phyloP scores from a whole-genome alignment of 1,140 invertebrate species.

The Acyrthosiphon pisum region DNA sequence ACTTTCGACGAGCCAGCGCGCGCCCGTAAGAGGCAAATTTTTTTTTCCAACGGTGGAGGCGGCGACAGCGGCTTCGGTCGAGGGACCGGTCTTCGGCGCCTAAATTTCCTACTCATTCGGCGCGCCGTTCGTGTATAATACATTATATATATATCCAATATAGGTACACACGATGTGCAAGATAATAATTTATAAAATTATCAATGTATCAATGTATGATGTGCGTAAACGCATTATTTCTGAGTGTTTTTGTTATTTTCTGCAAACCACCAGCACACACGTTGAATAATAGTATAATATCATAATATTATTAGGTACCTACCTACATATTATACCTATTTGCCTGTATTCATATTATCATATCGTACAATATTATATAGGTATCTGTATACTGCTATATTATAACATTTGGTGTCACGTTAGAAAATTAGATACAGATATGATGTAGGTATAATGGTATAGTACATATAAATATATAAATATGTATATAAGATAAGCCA shows the following conservation, averaged over 20 bases:
- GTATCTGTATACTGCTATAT: no score
- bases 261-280: background rate
- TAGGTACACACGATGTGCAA: background rate
- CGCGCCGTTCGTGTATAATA: background rate
- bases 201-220: background rate
- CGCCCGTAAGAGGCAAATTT: background rate
- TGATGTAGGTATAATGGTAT: background rate
- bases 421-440: background rate
- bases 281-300: background rate
- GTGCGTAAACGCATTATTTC: background rate
- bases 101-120: background rate
- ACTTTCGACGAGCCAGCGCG: constrained; percentile 24
- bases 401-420: background rate
- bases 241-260: background rate
- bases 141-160: background rate
- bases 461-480: no score
- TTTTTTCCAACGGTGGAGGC: background rate
- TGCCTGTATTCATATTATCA: background rate
- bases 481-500: no score
- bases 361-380: background rate
- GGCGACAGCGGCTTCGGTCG: background rate
- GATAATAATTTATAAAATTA: background rate
- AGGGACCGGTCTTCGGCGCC: constrained; percentile 46
- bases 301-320: no score
- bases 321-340: no score